Evolutionary conservation across 2,888 invertebrate genomes (phyloP), one percentile per base, ranked within the genome.

Genomic region (Hemithea aestivaria): DNA sequence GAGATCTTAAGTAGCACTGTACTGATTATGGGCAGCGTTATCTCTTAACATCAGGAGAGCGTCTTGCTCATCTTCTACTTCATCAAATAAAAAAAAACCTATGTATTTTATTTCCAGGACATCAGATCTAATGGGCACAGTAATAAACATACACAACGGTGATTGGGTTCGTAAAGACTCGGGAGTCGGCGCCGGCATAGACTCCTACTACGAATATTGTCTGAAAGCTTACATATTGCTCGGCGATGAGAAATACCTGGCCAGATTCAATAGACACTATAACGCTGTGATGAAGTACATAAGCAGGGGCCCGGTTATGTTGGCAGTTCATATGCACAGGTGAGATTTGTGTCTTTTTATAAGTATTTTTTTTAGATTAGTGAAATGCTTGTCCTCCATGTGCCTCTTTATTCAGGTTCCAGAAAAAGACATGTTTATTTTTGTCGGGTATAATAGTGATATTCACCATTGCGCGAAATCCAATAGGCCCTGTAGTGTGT

Each of bases 191-290:
- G 99, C 99, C 7, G 99, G 99, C 12, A 98, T 99, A 56, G 99
- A 99, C 81, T 98, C 98, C 0, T 99, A 99, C 78, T 99, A 99
- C 69, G 99, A 99, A 78, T 99, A 99, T 78, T 95, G 97, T 50
- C 90, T 99, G 20, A 99, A 99, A 78, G 97, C 98, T 0, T 99
- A 99, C 77, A 96, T 99, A 51, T 88, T 99, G 35, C 89, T 99
- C 3, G 95, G 95, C 0, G 98, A 99, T 70, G 96, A 96, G 62
- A 94, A 94, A 52, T 99, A 98, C 76, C 87, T 99, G 54, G 94
- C 95, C 27, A 90, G 99, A 49, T 99, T 99, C 75, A 98, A 97
- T 61, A 91, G 96, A 63, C 98, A 98, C 80, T 98, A 98, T 81
- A 93, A 93, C 58, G 97, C 97, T 1, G 92, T 98, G 31, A 98